Percentiles rank a stretch among this genome's conserved stretches.
Conservation (phyloP, 2,113 vertebrate species). For the Equus quagga region DNA sequence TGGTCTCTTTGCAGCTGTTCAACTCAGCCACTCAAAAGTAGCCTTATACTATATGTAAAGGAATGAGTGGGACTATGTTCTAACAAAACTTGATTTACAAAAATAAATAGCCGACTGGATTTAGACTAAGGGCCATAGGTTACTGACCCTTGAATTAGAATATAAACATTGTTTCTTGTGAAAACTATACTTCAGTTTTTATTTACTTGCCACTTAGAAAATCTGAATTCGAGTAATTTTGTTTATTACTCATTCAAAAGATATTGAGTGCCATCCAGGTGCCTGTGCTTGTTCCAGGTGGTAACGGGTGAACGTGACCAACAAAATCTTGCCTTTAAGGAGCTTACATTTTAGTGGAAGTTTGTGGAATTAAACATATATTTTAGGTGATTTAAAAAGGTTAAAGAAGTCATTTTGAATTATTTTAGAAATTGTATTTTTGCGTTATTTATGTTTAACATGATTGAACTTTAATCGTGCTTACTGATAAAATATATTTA, state of each 20-base stretch:
- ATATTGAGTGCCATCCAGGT: neutral
- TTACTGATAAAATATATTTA: neutral
- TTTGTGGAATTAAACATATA: conserved; percentile 21
- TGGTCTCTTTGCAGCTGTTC: neutral
- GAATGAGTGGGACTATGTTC: neutral
- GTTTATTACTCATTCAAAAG: conserved; percentile 37
- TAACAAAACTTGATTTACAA: conserved; percentile 1
- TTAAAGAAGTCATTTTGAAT: conserved; percentile 23
- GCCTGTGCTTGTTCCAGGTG: neutral
- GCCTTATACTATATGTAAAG: neutral
- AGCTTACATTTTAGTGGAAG: conserved; percentile 4
- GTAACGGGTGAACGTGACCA: neutral
- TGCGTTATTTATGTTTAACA: neutral
- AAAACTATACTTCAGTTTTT: neutral
- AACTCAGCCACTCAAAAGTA: neutral
- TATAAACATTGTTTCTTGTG: neutral
- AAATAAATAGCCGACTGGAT: neutral
- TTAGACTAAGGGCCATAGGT: neutral
- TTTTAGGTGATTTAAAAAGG: conserved; percentile 44
- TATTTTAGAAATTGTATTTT: conserved; percentile 55
- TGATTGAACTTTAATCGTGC: neutral
- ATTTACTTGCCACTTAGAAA: neutral
- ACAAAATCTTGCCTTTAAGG: neutral
- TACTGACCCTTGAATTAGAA: neutral
- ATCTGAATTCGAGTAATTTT: conserved; percentile 43